Base-by-base conservation (phyloP, 2,888 invertebrate species). In the Thecophora atra region DNA sequence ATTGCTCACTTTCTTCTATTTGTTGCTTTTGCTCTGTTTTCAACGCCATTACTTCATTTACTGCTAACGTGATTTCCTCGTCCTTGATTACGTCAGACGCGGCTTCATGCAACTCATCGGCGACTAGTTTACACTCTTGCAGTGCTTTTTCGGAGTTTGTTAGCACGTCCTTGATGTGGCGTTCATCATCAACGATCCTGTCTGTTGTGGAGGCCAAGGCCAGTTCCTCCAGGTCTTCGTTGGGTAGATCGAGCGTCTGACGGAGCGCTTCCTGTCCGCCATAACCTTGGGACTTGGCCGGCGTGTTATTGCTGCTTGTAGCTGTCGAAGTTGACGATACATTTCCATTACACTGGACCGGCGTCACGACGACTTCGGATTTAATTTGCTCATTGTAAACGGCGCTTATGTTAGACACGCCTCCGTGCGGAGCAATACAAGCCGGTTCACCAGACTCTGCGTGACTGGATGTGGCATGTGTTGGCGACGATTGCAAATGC, bases 11-110 rank as follows among this genome's bases (percentile, higher is more conserved):
- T 72, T 15, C 71, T 70, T 72, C 73, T 71, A 77, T 76, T 70
- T 72, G 73, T 73, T 80, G 79, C 74, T 82, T 85, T 79, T 85
- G 85, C 73, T 86, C 86, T 58, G 86, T 87, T 71, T 88, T 87
- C n/a, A 84, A 83, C 17, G 87, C 87, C 17, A 87, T 88, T 73
- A 88, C 88, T 80, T 89, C 88, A 74, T 87, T 88, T 60, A 88
- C 87, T 13, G 88, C 88, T 79, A 88, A 85, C 76, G 88, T 87
- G 67, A 89, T 87, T 81, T 89, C 89, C 78, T 89, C 88, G 73
- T 89, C 89, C 77, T 88, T 88, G 1, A 89, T 85, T 13, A 88
- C 87, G 0, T 88, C 87, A 0, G 88, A 87, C 0, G 84, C 78
- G 66, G 79, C 80, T 70, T 83, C 79, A 19, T 82, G 79, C 15